phyloP scores from a whole-genome alignment of 1,140 invertebrate genomes.

The Penaeus indicus region DNA sequence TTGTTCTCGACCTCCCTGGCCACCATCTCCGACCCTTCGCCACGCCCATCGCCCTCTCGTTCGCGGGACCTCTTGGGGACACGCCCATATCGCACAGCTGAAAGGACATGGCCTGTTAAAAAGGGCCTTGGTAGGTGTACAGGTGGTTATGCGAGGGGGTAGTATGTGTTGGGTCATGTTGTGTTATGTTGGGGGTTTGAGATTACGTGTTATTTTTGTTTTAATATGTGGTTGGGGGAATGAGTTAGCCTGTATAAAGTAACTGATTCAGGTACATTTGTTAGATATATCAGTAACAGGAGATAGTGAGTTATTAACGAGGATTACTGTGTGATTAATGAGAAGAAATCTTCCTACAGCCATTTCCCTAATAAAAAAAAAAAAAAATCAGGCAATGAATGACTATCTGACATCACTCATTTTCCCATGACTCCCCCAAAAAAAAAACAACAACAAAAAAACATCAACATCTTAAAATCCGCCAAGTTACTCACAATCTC shows the following conservation, averaged over 20 bases:
- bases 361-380: neutral
- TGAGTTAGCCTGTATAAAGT: too few species aligned
- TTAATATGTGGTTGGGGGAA: too few species aligned
- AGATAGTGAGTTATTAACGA: too few species aligned
- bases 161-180: too few species aligned
- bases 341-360: neutral
- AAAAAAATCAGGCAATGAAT: neutral
- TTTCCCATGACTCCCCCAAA: neutral
- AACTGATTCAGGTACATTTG: too few species aligned
- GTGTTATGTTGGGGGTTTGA: too few species aligned
- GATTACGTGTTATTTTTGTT: too few species aligned
- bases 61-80: slow-evolving; percentile 94
- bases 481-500: slow-evolving; percentile 87
- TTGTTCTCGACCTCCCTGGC: slow-evolving; percentile 70
- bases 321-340: neutral
- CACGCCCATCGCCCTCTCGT: slow-evolving; percentile 75
- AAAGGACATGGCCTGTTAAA: slow-evolving; percentile 42
- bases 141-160: neutral
- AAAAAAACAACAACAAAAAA: neutral
- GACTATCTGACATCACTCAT: too few species aligned
- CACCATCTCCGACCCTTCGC: slow-evolving; percentile 68
- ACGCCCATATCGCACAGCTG: slow-evolving; percentile 95
- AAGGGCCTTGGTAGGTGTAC: neutral
- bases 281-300: too few species aligned
- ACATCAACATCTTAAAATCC: neutral